Evolutionary conservation across 2,113 vertebrate genomes (phyloP), one percentile per base, ranked within the genome.

Genomic region (Antigone vipio): DNA sequence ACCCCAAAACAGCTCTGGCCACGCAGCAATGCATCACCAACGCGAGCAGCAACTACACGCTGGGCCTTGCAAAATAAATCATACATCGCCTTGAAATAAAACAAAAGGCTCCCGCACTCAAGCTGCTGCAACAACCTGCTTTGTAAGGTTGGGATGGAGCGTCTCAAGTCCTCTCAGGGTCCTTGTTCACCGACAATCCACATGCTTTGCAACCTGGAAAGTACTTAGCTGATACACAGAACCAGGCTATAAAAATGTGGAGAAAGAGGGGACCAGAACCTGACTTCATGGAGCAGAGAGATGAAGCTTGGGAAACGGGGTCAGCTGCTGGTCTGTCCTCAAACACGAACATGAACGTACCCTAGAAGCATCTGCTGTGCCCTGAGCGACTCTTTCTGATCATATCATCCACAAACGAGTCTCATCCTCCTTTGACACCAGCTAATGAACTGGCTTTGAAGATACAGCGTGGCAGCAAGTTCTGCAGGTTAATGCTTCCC

Each of bases 381-480:
- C 73, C 59, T 22, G 23, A 67, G 73, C 13, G 6, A 38, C 47
- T 93, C 88, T 50, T 86, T 32, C 63, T 92, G 83, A 92, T 95
- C 63, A 0, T 88, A 88, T 91, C 88, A 81, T 2, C 73, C 56
- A 30, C 49, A 66, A 82, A 86, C 0, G 1, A 92, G 58, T 63
- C 75, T 75, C 82, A 77, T 4, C 82, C 72, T 73, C 64, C 63
- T 78, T 50, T 63, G 66, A 90, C 82, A 97, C 42, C 73, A 68
- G 35, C 44, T 95, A 77, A 93, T 52, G 47, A 63, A n/a, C 27
- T 52, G 30, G 14, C 87, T 95, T 96, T 94, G 93, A 91, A 92
- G 82, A 34, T 32, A 16, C 20, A 30, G 66, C 4, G 0, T 6
- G 35, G 90, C 76, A 92, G 75, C 82, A 30, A 78, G 92, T 96